These are phyloP conservation scores for Pleuronectes platessa DNA, from an alignment of 2,113 vertebrate species.

Conservation along the genomic window DNA sequence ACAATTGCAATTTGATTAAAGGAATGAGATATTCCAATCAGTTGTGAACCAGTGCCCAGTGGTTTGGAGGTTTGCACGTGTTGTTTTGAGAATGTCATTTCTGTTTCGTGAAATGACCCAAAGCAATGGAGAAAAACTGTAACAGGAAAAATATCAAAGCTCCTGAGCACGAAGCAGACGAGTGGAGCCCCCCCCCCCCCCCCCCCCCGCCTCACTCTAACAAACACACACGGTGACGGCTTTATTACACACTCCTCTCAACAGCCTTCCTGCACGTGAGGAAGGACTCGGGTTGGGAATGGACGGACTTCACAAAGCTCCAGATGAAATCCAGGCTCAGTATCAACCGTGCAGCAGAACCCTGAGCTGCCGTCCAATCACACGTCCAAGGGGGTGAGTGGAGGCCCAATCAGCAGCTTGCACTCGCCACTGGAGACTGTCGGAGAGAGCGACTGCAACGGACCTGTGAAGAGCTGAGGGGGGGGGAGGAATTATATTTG, in stretches of 20 bases:
- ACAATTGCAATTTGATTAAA: too few relatives aligned
- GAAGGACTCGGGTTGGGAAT: background rate
- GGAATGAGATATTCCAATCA: too few relatives aligned
- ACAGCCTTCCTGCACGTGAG: too few relatives aligned
- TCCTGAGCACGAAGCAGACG: constrained; percentile 5
- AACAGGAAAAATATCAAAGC: constrained; percentile 17
- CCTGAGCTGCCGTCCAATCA: constrained; percentile 10
- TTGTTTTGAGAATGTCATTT: too few relatives aligned
- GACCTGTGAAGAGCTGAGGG: background rate
- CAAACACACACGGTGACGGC: too few relatives aligned
- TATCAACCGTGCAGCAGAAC: background rate
- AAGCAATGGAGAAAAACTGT: too few relatives aligned
- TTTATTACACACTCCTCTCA: too few relatives aligned
- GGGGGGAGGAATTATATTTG: too few relatives aligned
- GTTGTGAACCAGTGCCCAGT: too few relatives aligned
- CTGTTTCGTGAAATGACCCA: too few relatives aligned
- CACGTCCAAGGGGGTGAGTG: background rate
- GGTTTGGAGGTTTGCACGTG: too few relatives aligned
- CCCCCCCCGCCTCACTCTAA: background rate
- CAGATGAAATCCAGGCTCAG: constrained; percentile 4
- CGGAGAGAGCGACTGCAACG: background rate
- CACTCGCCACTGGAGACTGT: too few relatives aligned
- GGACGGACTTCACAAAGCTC: constrained; percentile 10
- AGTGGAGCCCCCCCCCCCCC: background rate
- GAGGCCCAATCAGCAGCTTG: background rate